These are phyloP conservation scores for Sarcophaga peregrina DNA, from an alignment of 1,140 invertebrate species.

Conservation along the genomic window DNA sequence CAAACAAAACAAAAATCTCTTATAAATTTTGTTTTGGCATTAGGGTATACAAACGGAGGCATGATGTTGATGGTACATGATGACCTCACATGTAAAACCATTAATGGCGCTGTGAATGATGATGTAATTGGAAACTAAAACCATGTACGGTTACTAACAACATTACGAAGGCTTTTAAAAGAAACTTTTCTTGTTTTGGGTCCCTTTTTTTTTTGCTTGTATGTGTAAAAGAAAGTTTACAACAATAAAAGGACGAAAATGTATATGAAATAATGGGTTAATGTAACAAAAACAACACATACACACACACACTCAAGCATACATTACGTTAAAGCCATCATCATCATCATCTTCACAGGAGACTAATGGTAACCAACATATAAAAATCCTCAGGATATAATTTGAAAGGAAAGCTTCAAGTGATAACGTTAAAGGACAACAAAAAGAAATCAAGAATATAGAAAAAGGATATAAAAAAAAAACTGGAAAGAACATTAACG, in stretches of 20 bases:
- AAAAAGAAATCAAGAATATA: neutral
- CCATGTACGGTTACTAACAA: neutral
- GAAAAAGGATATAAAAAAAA: neutral
- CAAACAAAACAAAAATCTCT: no score
- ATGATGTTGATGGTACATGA: no score
- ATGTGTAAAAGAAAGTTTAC: neutral
- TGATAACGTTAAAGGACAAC: neutral
- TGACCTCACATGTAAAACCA: no score
- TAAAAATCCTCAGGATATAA: slow-evolving; percentile 9
- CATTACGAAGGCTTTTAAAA: neutral
- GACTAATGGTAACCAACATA: slow-evolving; percentile 5
- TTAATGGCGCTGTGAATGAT: no score
- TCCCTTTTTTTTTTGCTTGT: no score
- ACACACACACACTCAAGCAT: neutral
- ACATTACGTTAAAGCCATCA: no score
- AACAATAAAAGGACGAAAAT: neutral
- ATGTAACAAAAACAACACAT: neutral
- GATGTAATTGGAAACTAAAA: neutral
- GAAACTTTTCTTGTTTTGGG: neutral
- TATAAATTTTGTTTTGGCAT: no score
- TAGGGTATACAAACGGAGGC: no score
- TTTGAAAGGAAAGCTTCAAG: neutral
- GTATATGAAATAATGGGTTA: neutral
- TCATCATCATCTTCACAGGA: neutral
- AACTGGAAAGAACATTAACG: no score